Evolutionary conservation across 2,113 vertebrate species (phyloP), one percentile per base, ranked within the genome.

Genomic region (Geococcyx californianus): DNA sequence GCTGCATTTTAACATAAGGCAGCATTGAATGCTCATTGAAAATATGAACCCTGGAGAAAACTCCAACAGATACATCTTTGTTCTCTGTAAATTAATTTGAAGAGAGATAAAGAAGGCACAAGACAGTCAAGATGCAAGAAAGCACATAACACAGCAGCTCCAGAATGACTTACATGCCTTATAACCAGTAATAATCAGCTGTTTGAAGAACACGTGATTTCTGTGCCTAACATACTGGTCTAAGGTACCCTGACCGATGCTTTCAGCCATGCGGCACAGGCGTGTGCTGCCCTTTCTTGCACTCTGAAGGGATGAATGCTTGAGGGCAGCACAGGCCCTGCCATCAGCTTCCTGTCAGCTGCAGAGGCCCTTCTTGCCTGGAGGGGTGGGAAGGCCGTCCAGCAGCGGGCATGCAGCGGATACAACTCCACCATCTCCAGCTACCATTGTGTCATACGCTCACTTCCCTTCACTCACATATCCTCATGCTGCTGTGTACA

Each of bases 231-330:
- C 0, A 0, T 5, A 55, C 29, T 12, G 1, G 0, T 8, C 52
- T 38, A 38, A 19, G 3, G 2, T 3, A 34, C 26, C 26, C 47
- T 4, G 15, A 33, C 25, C 8, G 42, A 58, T 2, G 1, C 49
- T 6, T 49, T 49, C 56, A 49, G 64, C 72, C 51, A 47, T 3
- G 26, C 0, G 1, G 1, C 47, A 38, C 21, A 33, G 0, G 7
- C 5, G 2, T 2, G 13, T 10, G 20, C 49, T 56, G 79, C 49
- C 40, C 34, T 31, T 34, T 10, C 55, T 14, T 15, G 13, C 31
- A 63, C 63, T 34, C 63, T 28, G 34, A 47, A 26, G 56, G 49
- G 40, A 18, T 4, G 9, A 33, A 55, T 6, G 31, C 42, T 44
- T 1, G 0, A 44, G 52, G 44, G 38, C 5, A 31, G 49, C 72